A percentile compares a stretch with the other conserved stretches of the same genome.
Evolutionary conservation across 1,140 invertebrate genomes (phyloP).

Genomic region (Acyrthosiphon pisum): DNA sequence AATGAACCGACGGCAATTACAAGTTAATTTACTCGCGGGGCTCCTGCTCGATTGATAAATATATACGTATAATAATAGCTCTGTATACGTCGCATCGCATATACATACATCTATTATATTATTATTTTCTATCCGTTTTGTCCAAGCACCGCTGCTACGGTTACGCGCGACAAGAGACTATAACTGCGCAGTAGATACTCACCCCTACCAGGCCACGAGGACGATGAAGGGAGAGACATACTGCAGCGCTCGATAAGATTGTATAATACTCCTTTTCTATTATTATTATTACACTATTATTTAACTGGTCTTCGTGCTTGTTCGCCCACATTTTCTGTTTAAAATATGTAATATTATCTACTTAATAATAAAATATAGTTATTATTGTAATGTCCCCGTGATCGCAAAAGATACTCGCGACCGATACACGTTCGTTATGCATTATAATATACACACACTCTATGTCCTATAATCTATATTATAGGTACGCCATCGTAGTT

Average conservation of each 20-base stretch:
- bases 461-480: no score
- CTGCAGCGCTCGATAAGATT: not conserved
- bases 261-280: not conserved
- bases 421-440: not conserved
- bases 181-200: not conserved
- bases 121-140: conserved; percentile 9
- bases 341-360: not conserved
- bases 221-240: not conserved
- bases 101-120: not conserved
- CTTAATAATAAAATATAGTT: no score
- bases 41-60: conserved; percentile 53
- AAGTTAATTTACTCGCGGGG: conserved; percentile 55
- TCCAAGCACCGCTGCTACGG: not conserved
- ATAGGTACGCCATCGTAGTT: no score
- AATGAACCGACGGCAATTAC: conserved; percentile 54
- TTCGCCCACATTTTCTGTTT: not conserved
- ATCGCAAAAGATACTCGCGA: not conserved
- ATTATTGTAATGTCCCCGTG: not conserved
- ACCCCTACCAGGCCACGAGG: not conserved
- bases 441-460: no score
- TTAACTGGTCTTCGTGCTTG: not conserved
- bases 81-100: not conserved
- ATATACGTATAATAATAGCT: conserved; percentile 41
- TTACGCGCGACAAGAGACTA: not conserved
- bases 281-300: not conserved